Evolutionary conservation across 2,797 vertebrate genomes (phyloP).

Genomic region (Novumbra hubbsi): DNA sequence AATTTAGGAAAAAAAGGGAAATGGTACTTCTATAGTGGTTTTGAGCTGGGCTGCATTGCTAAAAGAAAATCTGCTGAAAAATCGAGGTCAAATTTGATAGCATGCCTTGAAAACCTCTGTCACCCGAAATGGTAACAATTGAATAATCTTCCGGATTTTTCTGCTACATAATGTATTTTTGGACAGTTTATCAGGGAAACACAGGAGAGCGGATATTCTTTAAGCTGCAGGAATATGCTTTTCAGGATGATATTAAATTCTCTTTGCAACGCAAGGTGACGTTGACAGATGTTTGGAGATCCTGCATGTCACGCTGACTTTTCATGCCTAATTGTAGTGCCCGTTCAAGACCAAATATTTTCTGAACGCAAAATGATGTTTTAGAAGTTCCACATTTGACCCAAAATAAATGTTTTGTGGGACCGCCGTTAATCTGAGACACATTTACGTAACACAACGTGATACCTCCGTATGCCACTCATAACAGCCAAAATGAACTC

Average conservation of each 20-base stretch:
- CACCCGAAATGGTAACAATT: neutral
- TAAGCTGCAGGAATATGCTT: constrained; percentile 20
- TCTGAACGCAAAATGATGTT: neutral
- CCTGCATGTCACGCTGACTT: neutral
- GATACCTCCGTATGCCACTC: neutral
- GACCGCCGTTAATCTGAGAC: neutral
- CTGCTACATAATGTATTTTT: constrained; percentile 2
- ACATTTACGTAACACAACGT: neutral
- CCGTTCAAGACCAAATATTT: neutral
- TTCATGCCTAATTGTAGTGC: neutral
- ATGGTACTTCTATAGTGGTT: neutral
- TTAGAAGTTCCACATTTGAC: neutral
- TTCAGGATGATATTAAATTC: constrained; percentile 22
- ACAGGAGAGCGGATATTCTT: constrained; percentile 3
- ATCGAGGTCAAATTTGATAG: too few species aligned
- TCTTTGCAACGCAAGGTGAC: constrained; percentile 11
- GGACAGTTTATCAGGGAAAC: neutral
- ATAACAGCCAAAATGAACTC: neutral
- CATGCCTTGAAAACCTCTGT: neutral
- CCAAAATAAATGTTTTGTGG: neutral
- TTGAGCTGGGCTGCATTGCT: neutral
- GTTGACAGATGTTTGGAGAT: neutral
- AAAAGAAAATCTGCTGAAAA: too few species aligned
- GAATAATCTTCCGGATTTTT: neutral
- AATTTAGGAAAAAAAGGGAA: too few species aligned